Evolutionary conservation across 2,888 invertebrate genomes (phyloP).

Genomic region (Chrysolina oricalcia): DNA sequence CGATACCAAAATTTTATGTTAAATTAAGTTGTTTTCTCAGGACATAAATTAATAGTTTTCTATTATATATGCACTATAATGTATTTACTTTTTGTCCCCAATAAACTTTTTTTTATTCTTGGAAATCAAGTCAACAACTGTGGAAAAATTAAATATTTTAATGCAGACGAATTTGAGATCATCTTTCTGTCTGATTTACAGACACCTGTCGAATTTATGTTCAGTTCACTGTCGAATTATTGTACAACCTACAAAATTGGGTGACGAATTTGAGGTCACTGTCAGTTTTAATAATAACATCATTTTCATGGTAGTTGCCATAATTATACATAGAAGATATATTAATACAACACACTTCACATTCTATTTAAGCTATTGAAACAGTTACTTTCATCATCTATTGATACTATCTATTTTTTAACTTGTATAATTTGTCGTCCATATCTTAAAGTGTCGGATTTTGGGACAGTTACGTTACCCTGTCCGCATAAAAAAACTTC

Average conservation of each 20-base stretch:
- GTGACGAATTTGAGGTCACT: not conserved
- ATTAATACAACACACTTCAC: not conserved
- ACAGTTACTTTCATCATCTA: not conserved
- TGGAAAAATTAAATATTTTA: not conserved
- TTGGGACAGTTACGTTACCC: not conserved
- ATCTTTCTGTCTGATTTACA: constrained; percentile 1
- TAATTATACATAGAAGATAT: constrained; percentile 1
- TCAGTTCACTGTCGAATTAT: constrained; percentile 1
- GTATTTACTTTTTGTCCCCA: not conserved
- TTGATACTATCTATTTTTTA: constrained; percentile 1
- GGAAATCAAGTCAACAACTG: not conserved
- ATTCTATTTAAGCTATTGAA: not conserved
- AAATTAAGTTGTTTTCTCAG: not conserved
- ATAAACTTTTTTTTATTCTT: not conserved
- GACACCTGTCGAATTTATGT: not conserved
- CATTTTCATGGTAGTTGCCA: constrained; percentile 1
- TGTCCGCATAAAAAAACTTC: too few species aligned
- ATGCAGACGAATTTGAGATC: not conserved
- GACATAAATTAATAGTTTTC: not conserved
- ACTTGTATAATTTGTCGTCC: constrained; percentile 1
- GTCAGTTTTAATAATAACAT: not conserved
- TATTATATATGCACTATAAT: not conserved
- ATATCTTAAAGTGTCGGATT: constrained; percentile 1
- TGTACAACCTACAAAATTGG: constrained; percentile 1
- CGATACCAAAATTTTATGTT: not conserved